phyloP scores from a whole-genome alignment of 2,888 invertebrate species.

The Acrocera orbiculus region DNA sequence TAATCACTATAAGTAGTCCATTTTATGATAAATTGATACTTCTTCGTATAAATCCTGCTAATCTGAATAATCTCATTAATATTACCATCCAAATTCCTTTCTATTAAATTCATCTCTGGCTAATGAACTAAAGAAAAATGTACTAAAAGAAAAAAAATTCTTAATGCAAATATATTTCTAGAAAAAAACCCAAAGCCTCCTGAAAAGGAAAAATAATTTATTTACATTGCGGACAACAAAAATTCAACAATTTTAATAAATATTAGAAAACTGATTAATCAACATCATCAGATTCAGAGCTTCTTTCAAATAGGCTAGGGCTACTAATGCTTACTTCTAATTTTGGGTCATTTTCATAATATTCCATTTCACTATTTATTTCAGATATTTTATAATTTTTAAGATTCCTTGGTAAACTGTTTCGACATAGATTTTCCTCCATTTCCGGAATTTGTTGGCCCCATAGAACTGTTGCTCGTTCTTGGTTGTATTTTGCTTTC shows the following conservation, averaged over 20 bases:
- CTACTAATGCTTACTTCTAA: conserved; percentile 28
- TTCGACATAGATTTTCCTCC: conserved; percentile 21
- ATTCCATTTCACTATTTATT: conserved; percentile 14
- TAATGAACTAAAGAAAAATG: conserved; percentile 2
- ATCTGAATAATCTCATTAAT: too few relatives aligned
- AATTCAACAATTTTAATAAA: too few relatives aligned
- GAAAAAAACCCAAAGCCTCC: too few relatives aligned
- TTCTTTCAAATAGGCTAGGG: conserved; percentile 27
- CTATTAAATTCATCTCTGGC: not conserved
- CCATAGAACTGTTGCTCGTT: conserved; percentile 29
- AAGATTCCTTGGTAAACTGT: conserved; percentile 31
- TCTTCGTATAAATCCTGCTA: too few relatives aligned
- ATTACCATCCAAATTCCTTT: not conserved
- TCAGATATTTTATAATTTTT: conserved; percentile 20
- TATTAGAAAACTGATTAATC: too few relatives aligned
- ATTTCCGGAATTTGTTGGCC: conserved; percentile 21
- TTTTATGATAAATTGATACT: too few relatives aligned
- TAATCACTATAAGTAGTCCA: too few relatives aligned
- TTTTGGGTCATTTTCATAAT: conserved; percentile 21
- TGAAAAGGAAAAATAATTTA: too few relatives aligned
- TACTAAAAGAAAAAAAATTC: too few relatives aligned
- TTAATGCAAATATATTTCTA: too few relatives aligned
- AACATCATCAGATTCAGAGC: conserved; percentile 17
- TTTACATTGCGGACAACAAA: too few relatives aligned
- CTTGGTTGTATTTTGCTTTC: conserved; percentile 26